A percentile compares a stretch with the other conserved stretches of the same genome.
phyloP scores from a whole-genome alignment of 2,888 invertebrate species.

The Trilocha varians region DNA sequence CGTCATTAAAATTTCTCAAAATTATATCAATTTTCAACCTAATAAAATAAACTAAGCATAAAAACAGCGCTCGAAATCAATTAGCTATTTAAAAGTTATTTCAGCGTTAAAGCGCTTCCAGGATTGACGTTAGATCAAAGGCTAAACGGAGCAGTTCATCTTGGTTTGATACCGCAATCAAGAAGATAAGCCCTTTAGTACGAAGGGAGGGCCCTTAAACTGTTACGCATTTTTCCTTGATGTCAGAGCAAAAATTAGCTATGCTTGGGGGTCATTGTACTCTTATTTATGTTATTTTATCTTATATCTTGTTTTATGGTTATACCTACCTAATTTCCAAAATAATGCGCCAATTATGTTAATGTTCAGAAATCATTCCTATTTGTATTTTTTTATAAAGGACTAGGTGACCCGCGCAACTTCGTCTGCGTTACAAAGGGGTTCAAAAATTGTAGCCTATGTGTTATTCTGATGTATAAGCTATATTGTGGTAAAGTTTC shows the following conservation, averaged over 20 bases:
- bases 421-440: too few species aligned
- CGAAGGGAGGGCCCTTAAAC: constrained; percentile 31
- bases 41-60: neutral
- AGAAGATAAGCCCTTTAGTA: constrained; percentile 37
- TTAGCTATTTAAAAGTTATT: neutral
- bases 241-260: constrained; percentile 13
- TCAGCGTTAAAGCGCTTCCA: neutral
- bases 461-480: too few species aligned
- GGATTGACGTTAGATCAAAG: constrained; percentile 3
- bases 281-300: neutral
- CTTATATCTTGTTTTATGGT: neutral
- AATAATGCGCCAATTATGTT: too few species aligned
- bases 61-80: neutral
- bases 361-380: too few species aligned
- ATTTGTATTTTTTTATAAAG: too few species aligned
- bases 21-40: too few species aligned
- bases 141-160: constrained; percentile 2
- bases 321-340: neutral
- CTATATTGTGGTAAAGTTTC: too few species aligned
- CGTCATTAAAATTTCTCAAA: too few species aligned
- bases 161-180: constrained; percentile 26
- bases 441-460: too few species aligned
- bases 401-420: too few species aligned
- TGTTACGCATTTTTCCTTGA: constrained; percentile 24
- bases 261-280: constrained; percentile 11